Percentiles rank a stretch among this genome's conserved stretches.
phyloP scores from a whole-genome alignment of 2,888 invertebrate species.

The Chrysolina oricalcia region DNA sequence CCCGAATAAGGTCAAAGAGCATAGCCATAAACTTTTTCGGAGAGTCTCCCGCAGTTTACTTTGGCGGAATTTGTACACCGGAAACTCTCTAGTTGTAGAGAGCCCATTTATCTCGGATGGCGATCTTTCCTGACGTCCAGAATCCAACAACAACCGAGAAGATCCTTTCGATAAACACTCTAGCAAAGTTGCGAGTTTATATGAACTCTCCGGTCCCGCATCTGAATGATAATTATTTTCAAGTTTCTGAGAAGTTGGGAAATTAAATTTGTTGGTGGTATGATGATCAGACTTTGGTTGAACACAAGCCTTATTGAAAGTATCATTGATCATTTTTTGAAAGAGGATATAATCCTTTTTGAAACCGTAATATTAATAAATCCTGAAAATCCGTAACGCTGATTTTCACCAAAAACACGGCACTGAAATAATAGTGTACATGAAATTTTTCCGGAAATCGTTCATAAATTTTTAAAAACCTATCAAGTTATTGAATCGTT shows the following conservation, averaged over 20 bases:
- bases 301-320: no score
- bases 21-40: slow-evolving; percentile 19
- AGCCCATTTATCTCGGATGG: slow-evolving; percentile 22
- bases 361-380: no score
- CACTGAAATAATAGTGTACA: no score
- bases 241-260: neutral
- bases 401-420: no score
- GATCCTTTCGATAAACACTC: slow-evolving; percentile 18
- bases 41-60: slow-evolving; percentile 20
- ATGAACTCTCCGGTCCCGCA: slow-evolving; percentile 22
- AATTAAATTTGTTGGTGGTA: neutral
- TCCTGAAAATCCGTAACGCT: no score
- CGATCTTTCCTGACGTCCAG: slow-evolving; percentile 23
- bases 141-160: slow-evolving; percentile 26
- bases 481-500: no score
- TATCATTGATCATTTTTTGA: no score
- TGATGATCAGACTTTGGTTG: neutral
- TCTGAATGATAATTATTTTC: slow-evolving; percentile 16
- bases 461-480: no score
- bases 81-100: slow-evolving; percentile 18
- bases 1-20: slow-evolving; percentile 13
- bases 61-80: slow-evolving; percentile 30
- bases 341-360: no score
- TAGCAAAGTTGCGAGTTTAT: slow-evolving; percentile 17
- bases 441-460: no score